Percentiles rank a stretch among this genome's conserved stretches.
phyloP scores from a whole-genome alignment of 2,888 invertebrate genomes.

The Biston stratarius region DNA sequence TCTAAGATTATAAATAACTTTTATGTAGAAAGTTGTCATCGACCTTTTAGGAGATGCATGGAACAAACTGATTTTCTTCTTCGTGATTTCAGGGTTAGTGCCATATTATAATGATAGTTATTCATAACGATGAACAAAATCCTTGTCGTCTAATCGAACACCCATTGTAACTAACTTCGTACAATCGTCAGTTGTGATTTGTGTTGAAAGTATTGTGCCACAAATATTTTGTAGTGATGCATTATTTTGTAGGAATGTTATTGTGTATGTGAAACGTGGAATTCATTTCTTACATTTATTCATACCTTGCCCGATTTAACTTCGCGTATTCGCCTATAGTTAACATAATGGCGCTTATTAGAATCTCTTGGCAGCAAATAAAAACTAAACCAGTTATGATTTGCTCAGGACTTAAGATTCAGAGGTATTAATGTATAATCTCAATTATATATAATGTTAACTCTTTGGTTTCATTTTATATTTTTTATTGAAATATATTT shows the following conservation, averaged over 20 bases:
- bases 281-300: not conserved
- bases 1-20: too few relatives aligned
- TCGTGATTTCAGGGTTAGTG: too few relatives aligned
- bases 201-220: slow-evolving; percentile 17
- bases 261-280: not conserved
- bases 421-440: slow-evolving; percentile 6
- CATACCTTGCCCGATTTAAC: not conserved
- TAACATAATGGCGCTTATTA: slow-evolving; percentile 1
- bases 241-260: too few relatives aligned
- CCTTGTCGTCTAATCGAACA: too few relatives aligned
- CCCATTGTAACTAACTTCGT: slow-evolving; percentile 15
- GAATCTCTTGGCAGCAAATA: slow-evolving; percentile 5
- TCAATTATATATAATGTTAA: slow-evolving; percentile 14
- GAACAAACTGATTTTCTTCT: too few relatives aligned
- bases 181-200: slow-evolving; percentile 24
- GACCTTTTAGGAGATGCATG: too few relatives aligned
- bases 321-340: too few relatives aligned
- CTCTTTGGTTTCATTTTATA: not conserved
- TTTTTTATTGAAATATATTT: slow-evolving; percentile 6
- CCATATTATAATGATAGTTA: too few relatives aligned
- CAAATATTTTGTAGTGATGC: not conserved
- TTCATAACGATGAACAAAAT: too few relatives aligned
- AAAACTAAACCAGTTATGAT: not conserved
- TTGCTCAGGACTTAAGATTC: not conserved
- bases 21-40: too few relatives aligned